Base-by-base conservation (phyloP, 2,797 vertebrate species). In the Melanotaenia maccullochi region DNA sequence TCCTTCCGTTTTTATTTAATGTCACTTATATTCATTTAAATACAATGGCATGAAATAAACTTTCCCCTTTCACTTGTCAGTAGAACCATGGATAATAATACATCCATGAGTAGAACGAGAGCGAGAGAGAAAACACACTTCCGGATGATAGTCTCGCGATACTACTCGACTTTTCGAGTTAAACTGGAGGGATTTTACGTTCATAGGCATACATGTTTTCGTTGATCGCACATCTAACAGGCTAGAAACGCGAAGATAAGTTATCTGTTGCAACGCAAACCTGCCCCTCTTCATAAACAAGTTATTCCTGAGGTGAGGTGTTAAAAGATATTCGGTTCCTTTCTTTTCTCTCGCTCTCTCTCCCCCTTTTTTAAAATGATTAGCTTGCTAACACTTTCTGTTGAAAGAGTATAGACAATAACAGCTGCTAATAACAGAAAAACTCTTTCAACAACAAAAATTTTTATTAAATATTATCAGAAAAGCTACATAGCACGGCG, bases 131-230 rank as follows among this genome's bases (percentile, higher is more conserved):
- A 44, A 20, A 61, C 28, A 44, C 14, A 64, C 22, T 24, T 40
- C 14, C 36, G 5, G 20, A 16, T 35, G 47, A 11, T 25, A 35
- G 3, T 72, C 59, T 68, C 87, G 81, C 72, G 88, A 80, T 60
- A 66, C 1, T 66, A 9, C 9, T 0, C 20, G 28, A 4, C 18
- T 55, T 67, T 86, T 89, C 56, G 66, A 81, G 60, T 28, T 20
- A 0, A 86, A 84, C 52, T 87, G 90, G 92, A 89, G 89, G 89
- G 86, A 84, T 73, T 84, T 28, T 28, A 28, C 28, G 28, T 28
- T 28, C 28, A 28, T 28, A 28, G 28, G 4, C 28, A 28, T 28
- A 28, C 4, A 28, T 28, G 28, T 78, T 32, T 32, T 16, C 22
- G 35, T 33, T 40, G 44, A 54, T 3, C 16, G 12, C 57, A 16